Evolutionary conservation across 2,113 vertebrate species (phyloP).

Genomic region (Peromyscus polionotus): DNA sequence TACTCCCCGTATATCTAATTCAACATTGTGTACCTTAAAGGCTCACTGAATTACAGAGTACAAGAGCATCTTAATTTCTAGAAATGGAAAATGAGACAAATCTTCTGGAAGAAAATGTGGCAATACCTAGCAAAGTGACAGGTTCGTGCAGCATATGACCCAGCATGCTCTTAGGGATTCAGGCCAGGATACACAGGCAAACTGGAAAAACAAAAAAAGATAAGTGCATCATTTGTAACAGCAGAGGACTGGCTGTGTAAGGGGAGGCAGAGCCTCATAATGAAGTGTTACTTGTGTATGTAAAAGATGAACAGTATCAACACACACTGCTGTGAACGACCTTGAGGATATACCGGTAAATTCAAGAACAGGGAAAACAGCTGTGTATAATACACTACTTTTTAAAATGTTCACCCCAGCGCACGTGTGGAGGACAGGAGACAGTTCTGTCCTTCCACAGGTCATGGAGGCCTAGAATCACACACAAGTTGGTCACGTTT

Average conservation of each 20-base stretch:
- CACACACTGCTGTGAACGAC: neutral
- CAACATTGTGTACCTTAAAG: neutral
- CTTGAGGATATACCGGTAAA: neutral
- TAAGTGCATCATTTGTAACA: neutral
- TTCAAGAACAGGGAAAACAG: neutral
- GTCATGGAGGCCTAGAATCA: neutral
- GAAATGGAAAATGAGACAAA: constrained; percentile 12
- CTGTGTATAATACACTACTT: neutral
- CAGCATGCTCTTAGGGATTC: neutral
- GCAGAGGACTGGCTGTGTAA: neutral
- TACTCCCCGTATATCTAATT: neutral
- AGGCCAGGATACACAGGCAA: constrained; percentile 14
- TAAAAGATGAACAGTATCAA: neutral
- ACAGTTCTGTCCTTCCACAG: neutral
- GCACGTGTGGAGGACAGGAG: too few species aligned
- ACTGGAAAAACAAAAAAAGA: neutral
- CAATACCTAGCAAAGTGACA: neutral
- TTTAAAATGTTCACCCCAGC: neutral
- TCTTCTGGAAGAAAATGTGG: neutral
- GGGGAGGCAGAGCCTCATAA: neutral
- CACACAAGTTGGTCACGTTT: neutral
- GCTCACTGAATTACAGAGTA: neutral
- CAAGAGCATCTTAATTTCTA: neutral
- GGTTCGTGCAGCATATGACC: neutral
- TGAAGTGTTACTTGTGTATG: neutral